phyloP scores from a whole-genome alignment of 2,888 invertebrate species.

The Parasteatoda lunata region DNA sequence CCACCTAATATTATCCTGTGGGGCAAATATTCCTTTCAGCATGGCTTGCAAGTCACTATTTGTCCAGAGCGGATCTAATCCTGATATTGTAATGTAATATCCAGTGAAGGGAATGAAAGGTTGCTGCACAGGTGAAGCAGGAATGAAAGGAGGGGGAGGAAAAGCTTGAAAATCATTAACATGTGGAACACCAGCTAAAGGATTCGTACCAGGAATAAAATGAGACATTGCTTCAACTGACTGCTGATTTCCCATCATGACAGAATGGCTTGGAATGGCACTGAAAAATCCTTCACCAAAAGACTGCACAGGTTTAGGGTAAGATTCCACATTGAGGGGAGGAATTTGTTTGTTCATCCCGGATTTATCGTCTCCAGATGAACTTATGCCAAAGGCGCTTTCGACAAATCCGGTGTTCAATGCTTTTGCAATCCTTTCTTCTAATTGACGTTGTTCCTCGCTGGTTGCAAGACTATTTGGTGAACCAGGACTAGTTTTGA shows the following conservation, averaged over 20 bases:
- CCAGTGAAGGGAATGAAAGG: neutral
- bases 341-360: neutral
- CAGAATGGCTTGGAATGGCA: neutral
- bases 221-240: neutral
- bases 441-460: constrained; percentile 26
- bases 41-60: constrained; percentile 31
- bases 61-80: constrained; percentile 25
- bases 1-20: constrained; percentile 22
- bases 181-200: neutral
- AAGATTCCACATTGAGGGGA: neutral
- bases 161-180: neutral
- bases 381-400: neutral
- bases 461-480: neutral
- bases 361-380: neutral
- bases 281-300: neutral
- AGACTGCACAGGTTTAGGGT: neutral
- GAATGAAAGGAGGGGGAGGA: neutral
- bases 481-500: neutral
- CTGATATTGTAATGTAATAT: constrained; percentile 33
- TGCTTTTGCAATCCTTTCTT: constrained; percentile 43
- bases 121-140: neutral
- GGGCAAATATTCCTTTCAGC: constrained; percentile 41
- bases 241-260: neutral
- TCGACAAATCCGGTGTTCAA: constrained; percentile 9
- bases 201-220: neutral